Percentiles rank a stretch among this genome's conserved stretches.
These are phyloP conservation scores for Drymodes brunneopygia DNA, from an alignment of 2,113 vertebrate genomes.

Conservation along the genomic window DNA sequence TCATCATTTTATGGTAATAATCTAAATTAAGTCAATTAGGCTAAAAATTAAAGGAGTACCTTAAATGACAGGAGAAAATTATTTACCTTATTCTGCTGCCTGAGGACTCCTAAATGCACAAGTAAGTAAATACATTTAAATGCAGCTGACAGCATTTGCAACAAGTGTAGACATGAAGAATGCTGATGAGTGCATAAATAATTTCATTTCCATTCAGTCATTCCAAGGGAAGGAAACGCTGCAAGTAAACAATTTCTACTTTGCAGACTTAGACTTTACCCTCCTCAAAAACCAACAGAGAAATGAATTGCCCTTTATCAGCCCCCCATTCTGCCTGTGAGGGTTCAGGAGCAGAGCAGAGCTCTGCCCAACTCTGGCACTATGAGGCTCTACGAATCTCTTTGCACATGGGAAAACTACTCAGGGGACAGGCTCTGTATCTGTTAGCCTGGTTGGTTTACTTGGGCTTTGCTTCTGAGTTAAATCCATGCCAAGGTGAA, in stretches of 20 bases:
- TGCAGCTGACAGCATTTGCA: background rate
- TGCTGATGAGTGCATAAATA: conserved; percentile 41
- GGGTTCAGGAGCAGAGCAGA: background rate
- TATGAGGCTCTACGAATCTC: background rate
- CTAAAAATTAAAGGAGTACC: conserved; percentile 63
- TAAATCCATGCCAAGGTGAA: background rate
- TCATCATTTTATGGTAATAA: conserved; percentile 40
- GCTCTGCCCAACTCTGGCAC: background rate
- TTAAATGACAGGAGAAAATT: conserved; percentile 40
- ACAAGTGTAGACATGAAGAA: background rate
- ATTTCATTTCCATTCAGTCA: conserved; percentile 34
- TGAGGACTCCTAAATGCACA: conserved; percentile 13
- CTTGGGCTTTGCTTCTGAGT: background rate
- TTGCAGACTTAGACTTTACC: background rate
- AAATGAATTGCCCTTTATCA: background rate
- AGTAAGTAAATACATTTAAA: conserved; percentile 33
- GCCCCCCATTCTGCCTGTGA: background rate
- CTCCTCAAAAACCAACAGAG: background rate
- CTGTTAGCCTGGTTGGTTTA: background rate
- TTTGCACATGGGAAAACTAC: background rate
- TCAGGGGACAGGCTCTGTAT: background rate
- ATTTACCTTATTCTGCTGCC: conserved; percentile 45
- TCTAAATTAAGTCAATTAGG: conserved; percentile 51
- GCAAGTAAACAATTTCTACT: background rate
- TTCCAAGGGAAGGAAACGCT: background rate